Base-by-base conservation (phyloP, 35 echinoderm and acorn worm genomes). In the Lytechinus variegatus region DNA sequence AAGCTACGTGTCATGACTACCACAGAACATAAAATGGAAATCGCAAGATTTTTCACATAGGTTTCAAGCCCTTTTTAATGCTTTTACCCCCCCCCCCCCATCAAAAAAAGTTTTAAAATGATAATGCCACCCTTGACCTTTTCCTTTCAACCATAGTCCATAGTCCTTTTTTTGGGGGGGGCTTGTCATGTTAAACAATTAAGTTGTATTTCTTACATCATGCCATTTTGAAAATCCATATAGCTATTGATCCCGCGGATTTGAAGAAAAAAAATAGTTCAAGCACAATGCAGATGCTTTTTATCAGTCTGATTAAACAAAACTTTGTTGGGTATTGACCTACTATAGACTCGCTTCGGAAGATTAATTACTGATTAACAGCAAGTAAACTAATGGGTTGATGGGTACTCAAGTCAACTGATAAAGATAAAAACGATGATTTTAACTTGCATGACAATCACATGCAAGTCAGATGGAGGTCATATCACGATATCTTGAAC, bases 281-380 rank as follows among this genome's bases (percentile, higher is more conserved):
- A 79, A 24, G 66, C 19, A 79, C 66, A 79, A 79, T 79, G 66
- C 33, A 24, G 19, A 79, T 16, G 6, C 6, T 16, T 79, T 79
- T 79, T 79, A 79, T 79, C 66, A 79, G 66, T 79, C 66, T 13
- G 61, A 71, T 24, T 79, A 79, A 79, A 79, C 66, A 79, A 79
- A 24, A 79, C 8, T 2, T 79, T 24, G 21, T 44, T 44, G 66
- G 19, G 66, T 0, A 8, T 79, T 79, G 19, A 24, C n/a, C 16
- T 4, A 79, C 6, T 8, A n/a, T n/a, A n/a, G 66, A 79, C 66
- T 24, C 66, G 66, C 19, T 79, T 24, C 19, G 21, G 19, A 79
- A 24, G 14, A 79, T 79, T 79, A 79, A 79, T 79, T 79, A 79
- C 66, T 79, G 66, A 79, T 79, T 79, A n/a, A 79, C 19, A 79